phyloP scores from a whole-genome alignment of 2,797 vertebrate genomes.

The Leptoclinus maculatus region DNA sequence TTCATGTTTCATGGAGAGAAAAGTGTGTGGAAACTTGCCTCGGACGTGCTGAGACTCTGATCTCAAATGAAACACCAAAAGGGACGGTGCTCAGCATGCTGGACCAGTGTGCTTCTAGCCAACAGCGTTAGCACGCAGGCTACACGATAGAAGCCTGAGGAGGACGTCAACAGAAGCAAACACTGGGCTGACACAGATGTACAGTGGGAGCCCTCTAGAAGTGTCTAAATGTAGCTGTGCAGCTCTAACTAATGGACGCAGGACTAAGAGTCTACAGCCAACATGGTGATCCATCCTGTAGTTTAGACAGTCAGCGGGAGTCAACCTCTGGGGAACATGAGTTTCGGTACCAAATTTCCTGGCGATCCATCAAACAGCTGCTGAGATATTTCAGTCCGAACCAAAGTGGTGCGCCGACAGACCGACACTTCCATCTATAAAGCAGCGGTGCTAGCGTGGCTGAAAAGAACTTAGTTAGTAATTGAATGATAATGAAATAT shows the following conservation, averaged over 20 bases:
- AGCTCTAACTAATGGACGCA: not conserved
- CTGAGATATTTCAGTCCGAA: not conserved
- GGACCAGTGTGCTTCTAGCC: not conserved
- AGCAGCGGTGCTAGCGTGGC: not conserved
- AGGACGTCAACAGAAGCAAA: conserved; percentile 6
- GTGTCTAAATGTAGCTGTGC: not conserved
- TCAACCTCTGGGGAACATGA: not conserved
- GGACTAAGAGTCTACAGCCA: not conserved
- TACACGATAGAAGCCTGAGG: not conserved
- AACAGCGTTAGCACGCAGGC: not conserved
- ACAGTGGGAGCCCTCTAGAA: not conserved
- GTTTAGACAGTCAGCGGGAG: not conserved
- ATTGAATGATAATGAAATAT: conserved; percentile 24
- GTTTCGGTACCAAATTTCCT: not conserved
- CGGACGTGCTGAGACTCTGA: conserved; percentile 17
- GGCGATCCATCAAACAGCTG: not conserved
- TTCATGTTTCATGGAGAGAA: conserved; percentile 1
- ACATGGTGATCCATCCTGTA: not conserved
- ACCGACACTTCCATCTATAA: not conserved
- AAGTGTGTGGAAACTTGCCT: not conserved
- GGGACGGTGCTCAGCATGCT: not conserved
- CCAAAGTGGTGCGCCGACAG: not conserved
- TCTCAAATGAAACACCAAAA: conserved; percentile 3
- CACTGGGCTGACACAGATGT: conserved; percentile 22
- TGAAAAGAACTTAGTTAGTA: conserved; percentile 1